Evolutionary conservation across 2,113 vertebrate species (phyloP).

Genomic region (Vulpes ferrilata): DNA sequence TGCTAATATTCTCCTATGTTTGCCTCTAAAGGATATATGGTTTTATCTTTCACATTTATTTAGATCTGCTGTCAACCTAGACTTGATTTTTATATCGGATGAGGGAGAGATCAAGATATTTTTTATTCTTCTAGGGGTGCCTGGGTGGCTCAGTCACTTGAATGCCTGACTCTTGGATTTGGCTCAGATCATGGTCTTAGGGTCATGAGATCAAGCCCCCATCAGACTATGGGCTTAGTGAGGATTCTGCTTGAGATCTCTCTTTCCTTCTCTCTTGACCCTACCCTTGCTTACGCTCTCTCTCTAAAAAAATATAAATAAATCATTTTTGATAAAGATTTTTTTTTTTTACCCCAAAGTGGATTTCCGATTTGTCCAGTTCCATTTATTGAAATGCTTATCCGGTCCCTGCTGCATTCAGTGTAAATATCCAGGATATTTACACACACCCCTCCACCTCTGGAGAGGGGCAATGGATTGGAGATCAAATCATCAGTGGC

Average conservation of each 20-base stretch:
- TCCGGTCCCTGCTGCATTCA: neutral
- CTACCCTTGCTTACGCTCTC: neutral
- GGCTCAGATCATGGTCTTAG: neutral
- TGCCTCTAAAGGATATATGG: neutral
- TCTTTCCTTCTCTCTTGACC: neutral
- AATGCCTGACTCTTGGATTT: neutral
- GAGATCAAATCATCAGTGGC: neutral
- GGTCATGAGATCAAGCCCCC: neutral
- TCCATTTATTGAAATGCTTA: neutral
- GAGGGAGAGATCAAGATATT: neutral
- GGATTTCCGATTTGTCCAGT: neutral
- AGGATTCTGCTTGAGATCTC: neutral
- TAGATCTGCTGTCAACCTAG: neutral
- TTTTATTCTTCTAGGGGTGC: neutral
- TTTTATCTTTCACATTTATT: conserved; percentile 2
- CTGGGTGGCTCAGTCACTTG: neutral
- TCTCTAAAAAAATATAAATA: neutral
- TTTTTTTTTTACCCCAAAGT: neutral
- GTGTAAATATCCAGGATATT: neutral
- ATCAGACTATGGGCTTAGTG: neutral
- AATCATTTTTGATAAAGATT: neutral
- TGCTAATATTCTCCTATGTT: neutral
- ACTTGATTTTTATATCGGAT: neutral
- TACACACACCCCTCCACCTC: neutral
- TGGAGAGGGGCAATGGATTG: neutral